These are phyloP conservation scores for Blastobasis adustella DNA, from an alignment of 2,888 invertebrate genomes.

Conservation along the genomic window DNA sequence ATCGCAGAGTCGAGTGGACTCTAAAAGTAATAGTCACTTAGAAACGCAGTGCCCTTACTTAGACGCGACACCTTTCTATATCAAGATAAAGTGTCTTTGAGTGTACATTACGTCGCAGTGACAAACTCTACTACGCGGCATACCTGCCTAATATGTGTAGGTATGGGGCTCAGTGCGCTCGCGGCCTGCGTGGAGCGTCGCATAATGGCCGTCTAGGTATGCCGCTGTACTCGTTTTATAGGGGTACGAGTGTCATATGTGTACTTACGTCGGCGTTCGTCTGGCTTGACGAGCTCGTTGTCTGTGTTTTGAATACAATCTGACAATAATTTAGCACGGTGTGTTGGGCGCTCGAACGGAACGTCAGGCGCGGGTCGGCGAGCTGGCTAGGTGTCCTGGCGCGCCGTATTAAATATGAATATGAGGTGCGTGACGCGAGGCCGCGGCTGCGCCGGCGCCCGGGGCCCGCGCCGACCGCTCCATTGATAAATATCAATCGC, in stretches of 20 bases:
- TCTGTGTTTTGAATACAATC: too few species aligned
- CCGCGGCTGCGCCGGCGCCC: conserved; percentile 19
- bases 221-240: not conserved
- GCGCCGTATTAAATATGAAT: too few species aligned
- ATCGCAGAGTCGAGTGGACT: conserved; percentile 4
- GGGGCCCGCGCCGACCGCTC: conserved; percentile 26
- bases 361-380: too few species aligned
- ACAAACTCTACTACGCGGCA: conserved; percentile 13
- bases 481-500: conserved; percentile 50
- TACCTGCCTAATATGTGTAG: conserved; percentile 31
- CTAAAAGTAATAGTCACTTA: conserved; percentile 20
- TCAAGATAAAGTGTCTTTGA: conserved; percentile 29
- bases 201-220: not conserved
- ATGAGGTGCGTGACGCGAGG: conserved; percentile 44
- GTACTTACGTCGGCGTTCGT: not conserved
- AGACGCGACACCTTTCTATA: conserved; percentile 24
- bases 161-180: conserved; percentile 8
- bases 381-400: too few species aligned
- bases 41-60: conserved; percentile 23
- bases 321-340: too few species aligned
- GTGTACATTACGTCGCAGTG: conserved; percentile 20
- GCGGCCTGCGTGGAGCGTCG: too few species aligned
- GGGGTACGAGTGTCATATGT: not conserved
- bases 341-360: too few species aligned
- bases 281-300: too few species aligned